Conservation (phyloP, 2,888 invertebrate genomes). For the Anthophora plumipes region DNA sequence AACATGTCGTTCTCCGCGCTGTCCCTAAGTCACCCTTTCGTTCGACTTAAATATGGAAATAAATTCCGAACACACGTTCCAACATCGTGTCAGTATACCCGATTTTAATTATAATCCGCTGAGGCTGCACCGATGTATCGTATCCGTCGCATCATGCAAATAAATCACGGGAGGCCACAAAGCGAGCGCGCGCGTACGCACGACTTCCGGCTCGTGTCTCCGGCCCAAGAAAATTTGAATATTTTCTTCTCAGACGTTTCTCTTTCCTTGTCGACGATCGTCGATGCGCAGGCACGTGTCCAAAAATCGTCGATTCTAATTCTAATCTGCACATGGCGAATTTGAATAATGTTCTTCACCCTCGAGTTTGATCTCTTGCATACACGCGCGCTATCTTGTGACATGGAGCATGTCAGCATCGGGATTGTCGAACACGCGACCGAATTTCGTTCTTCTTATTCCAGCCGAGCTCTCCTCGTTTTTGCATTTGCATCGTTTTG, state of each 20-base stretch:
- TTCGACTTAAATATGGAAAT: constrained; percentile 50
- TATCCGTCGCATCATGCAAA: constrained; percentile 56
- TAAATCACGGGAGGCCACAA: constrained; percentile 67
- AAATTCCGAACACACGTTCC: constrained; percentile 61
- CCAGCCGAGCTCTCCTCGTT: constrained; percentile 55
- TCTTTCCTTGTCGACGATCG: constrained; percentile 52
- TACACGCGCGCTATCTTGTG: constrained; percentile 20
- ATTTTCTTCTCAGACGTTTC: constrained; percentile 62
- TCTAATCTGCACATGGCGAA: constrained; percentile 75
- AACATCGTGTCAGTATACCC: constrained; percentile 37
- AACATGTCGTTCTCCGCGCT: background rate
- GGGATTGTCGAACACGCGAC: constrained; percentile 68
- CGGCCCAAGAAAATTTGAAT: constrained; percentile 73
- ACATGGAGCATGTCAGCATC: background rate
- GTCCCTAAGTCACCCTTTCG: background rate
- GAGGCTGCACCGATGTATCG: constrained; percentile 30
- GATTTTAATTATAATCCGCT: constrained; percentile 57
- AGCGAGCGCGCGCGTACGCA: constrained; percentile 36
- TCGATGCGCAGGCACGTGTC: constrained; percentile 78
- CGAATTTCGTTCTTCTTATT: constrained; percentile 70
- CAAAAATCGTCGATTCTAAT: constrained; percentile 79
- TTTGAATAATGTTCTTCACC: constrained; percentile 67
- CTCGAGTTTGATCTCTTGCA: constrained; percentile 8
- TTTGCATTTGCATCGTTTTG: constrained; percentile 74
- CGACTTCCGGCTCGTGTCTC: constrained; percentile 75